Evolutionary conservation across 2,797 vertebrate species (phyloP), one percentile per base, ranked within the genome.

Genomic region (Dryobates pubescens): DNA sequence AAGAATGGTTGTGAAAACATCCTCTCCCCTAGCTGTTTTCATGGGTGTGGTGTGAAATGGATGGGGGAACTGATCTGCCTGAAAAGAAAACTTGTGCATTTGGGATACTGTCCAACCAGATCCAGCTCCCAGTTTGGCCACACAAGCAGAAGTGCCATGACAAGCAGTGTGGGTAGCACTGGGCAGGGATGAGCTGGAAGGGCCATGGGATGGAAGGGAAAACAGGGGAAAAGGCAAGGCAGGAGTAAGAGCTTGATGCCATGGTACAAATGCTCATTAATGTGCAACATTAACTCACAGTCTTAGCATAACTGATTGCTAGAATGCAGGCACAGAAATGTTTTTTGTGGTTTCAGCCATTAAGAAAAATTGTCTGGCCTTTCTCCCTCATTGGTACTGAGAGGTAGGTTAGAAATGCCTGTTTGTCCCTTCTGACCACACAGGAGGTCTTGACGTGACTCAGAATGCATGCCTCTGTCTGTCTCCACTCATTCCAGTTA

Each of bases 31-130:
- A 32, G 5, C 5, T 34, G 26, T 36, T 69, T 65, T 34, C 45
- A 10, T 13, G 45, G 17, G 2, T 13, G 2, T 7, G 29, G 10
- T 64, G 45, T 18, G 65, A 87, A 71, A 45, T 0, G 2, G 29
- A 22, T 10, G 10, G 6, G 26, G 15, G 17, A 76, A 9, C 10
- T 12, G 20, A 29, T 9, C 24, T 68, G 27, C 5, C 77, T 34
- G 34, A 51, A 51, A 51, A 51, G 49, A 51, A 86, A 49, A 64
- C 10, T 13, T n/a, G 3, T 56, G 20, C 30, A 7, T 62, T 65
- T 4, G 4, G 32, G 23, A 2, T 30, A 7, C 12, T 1, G 1
- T 68, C 85, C 78, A 82, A 5, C 3, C 2, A 10, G 22, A n/a
- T 26, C 57, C 10, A 16, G 19, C 16, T 82, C 43, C 19, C 54